Evolutionary conservation across 2,888 invertebrate species (phyloP).

Genomic region (Achlya flavicornis): DNA sequence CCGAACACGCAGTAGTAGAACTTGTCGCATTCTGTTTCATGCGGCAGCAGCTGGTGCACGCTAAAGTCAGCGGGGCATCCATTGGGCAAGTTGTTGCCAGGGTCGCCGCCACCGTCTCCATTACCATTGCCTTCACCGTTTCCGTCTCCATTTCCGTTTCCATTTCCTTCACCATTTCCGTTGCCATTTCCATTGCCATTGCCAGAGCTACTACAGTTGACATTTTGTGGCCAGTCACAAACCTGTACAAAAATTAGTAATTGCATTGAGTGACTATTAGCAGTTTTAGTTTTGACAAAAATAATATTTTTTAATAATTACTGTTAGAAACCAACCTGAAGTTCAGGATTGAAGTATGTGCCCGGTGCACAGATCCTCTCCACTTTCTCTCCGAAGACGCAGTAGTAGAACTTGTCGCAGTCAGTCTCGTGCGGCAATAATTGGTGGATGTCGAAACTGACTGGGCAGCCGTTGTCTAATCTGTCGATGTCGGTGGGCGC

Average conservation of each 20-base stretch:
- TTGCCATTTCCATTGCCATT: neutral
- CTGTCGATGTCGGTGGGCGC: conserved; percentile 5
- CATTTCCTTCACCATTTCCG: neutral
- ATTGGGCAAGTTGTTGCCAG: neutral
- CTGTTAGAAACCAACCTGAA: conserved; percentile 1
- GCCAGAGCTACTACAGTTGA: conserved; percentile 22
- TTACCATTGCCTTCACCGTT: no score
- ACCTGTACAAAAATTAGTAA: conserved; percentile 22
- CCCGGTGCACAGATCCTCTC: conserved; percentile 35
- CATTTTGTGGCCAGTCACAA: conserved; percentile 39
- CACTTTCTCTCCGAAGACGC: conserved; percentile 30
- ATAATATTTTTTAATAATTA: neutral
- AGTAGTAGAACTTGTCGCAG: conserved; percentile 45
- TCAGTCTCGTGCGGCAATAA: conserved; percentile 37
- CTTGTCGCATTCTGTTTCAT: conserved; percentile 48
- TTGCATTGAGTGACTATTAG: neutral
- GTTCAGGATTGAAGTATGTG: conserved; percentile 21
- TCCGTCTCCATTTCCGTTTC: neutral
- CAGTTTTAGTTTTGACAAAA: neutral
- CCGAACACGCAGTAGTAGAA: conserved; percentile 60
- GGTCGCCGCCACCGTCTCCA: neutral
- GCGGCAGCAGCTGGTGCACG: conserved; percentile 51
- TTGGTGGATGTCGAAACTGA: conserved; percentile 20
- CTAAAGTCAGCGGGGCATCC: conserved; percentile 35
- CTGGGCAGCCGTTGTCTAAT: conserved; percentile 33